phyloP scores from a whole-genome alignment of 2,888 invertebrate species.

The Scaptodrosophila latifasciaeformis region DNA sequence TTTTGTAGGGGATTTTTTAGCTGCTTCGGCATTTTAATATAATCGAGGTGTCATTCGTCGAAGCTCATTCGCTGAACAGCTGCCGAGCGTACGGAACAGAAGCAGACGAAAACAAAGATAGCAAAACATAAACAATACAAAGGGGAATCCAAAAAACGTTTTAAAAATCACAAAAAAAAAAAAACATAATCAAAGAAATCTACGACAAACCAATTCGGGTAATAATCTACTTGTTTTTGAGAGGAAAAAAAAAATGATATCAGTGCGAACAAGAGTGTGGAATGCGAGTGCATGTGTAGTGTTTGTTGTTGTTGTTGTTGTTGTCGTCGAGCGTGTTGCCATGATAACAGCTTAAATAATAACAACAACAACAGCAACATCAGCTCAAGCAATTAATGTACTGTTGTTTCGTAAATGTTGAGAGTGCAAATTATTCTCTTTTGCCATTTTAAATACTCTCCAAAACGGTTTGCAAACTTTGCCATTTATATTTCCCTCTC shows the following conservation, averaged over 20 bases:
- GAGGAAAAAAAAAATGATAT: no score
- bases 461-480: no score
- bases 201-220: no score
- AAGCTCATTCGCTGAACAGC: background rate
- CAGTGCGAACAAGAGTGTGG: background rate
- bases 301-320: no score
- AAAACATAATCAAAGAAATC: no score
- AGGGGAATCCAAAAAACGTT: background rate
- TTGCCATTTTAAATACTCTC: no score
- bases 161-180: no score
- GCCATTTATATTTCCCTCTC: no score
- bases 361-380: no score
- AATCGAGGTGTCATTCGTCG: background rate
- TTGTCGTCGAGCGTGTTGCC: background rate
- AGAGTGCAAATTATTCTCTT: background rate
- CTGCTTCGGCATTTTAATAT: background rate
- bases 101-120: background rate
- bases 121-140: background rate
- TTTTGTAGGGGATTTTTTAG: background rate
- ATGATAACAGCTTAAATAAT: constrained; percentile 4
- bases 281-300: background rate
- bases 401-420: background rate
- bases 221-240: no score
- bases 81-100: background rate
- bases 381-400: constrained; percentile 7